Base-by-base conservation (phyloP, 2,113 vertebrate species). In the Sebastes fasciatus region DNA sequence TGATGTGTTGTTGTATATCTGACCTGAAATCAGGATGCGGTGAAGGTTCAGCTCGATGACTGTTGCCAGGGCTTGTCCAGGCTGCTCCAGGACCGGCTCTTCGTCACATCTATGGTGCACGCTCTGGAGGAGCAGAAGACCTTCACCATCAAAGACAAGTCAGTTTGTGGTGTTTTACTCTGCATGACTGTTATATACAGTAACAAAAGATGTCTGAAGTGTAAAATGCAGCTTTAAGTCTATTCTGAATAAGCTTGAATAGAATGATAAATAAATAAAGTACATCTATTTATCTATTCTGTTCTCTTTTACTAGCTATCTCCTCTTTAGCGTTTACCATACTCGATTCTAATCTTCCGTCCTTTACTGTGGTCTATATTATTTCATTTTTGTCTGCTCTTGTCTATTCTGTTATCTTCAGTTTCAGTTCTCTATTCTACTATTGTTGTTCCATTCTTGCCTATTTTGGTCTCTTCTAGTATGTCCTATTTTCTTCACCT, bases 121-220 rank as follows among this genome's bases (percentile, higher is more conserved):
- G 82, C 89, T 19, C 54, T 94, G 17, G 94, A 94, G 61, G 92
- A 92, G 67, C 91, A 94, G 91, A 94, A 90, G 75, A 87, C 7
- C 62, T 94, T 94, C 88, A 93, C 57, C 77, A 82, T 94, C 42
- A 87, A 90, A 73, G 84, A 94, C 91, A 94, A 93, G 94, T 94
- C 21, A 64, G 91, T 78, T 19, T 71, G 4, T 55, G 1, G n/a
- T 55, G 0, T 42, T 69, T 74, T 58, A 16, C 7, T 19, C 8
- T 55, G n/a, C 12, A 26, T 26, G 21, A 19, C 58, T 4, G 40
- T 64, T 13, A 6, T 16, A 45, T 5, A 42, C 43, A 73, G 19
- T 43, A 6, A 11, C 6, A 58, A 48, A 9, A 43, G 7, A 21
- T 52, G 60, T 52, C 26, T 62, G 3, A 51, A 23, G 8, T 42